Conservation (phyloP, 2,797 vertebrate species). For the Anniella stebbinsi region DNA sequence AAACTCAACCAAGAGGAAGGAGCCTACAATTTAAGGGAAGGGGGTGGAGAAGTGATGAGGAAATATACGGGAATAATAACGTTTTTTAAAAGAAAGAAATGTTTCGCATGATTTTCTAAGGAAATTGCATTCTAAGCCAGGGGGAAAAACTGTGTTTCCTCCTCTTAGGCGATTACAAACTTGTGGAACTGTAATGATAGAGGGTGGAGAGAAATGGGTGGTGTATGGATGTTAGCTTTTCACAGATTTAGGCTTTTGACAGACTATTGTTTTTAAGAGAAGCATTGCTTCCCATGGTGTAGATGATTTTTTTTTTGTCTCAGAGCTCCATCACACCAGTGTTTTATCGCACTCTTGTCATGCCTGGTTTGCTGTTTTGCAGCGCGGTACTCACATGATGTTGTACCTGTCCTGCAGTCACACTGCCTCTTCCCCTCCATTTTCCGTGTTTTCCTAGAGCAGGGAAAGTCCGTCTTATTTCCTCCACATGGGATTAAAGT, state of each 20-base stretch:
- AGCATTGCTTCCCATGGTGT: not conserved
- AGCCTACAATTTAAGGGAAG: not conserved
- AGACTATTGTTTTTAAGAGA: not conserved
- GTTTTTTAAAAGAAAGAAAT: not conserved
- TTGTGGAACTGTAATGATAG: not conserved
- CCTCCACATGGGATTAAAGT: too few relatives aligned
- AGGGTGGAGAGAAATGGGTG: conserved; percentile 26
- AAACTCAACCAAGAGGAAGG: not conserved
- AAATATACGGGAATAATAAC: not conserved
- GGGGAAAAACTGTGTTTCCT: not conserved
- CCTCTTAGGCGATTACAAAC: not conserved
- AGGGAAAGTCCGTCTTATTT: too few relatives aligned
- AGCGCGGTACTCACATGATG: too few relatives aligned
- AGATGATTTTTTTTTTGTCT: not conserved
- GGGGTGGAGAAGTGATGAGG: not conserved
- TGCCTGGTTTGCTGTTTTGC: too few relatives aligned
- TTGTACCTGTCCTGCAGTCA: too few relatives aligned
- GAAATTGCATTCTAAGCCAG: not conserved
- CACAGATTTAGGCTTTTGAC: not conserved
- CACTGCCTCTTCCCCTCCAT: too few relatives aligned
- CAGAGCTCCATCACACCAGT: too few relatives aligned
- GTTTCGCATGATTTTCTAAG: not conserved
- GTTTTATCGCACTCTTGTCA: too few relatives aligned
- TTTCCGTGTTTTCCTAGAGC: too few relatives aligned
- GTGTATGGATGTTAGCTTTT: not conserved